Evolutionary conservation across 2,797 vertebrate species (phyloP), one percentile per base, ranked within the genome.

Genomic region (Coracias cyanogaster): DNA sequence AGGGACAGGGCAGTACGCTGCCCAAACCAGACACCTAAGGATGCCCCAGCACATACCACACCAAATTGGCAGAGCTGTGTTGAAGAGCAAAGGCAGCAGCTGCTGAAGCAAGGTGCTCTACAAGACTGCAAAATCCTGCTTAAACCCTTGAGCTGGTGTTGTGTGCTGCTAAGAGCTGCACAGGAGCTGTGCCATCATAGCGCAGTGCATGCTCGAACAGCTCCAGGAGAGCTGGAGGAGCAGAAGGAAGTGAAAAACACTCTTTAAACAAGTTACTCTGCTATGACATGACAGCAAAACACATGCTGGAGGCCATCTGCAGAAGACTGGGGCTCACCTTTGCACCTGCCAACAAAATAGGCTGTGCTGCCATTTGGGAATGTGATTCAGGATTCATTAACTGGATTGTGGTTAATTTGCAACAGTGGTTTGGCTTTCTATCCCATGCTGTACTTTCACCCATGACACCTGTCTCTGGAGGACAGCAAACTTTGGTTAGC

Each of bases 331-430:
- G 45, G 22, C 26, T 92, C 65, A 92, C 81, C 90, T 93, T 82
- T 86, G 74, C 52, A 67, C 85, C 57, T 69, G 48, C 24, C 31
- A 83, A 79, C 35, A 81, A 55, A 89, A 37, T 19, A 51, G 57
- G 52, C 31, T 85, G 29, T 37, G 43, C 55, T 89, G 64, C n/a
- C 49, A 78, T 61, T 80, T 89, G 57, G 74, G 64, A 88, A 82
- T 6, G 4, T 15, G 43, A 90, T 57, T 92, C 37, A 35, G 65
- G 82, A 91, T 71, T 90, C 82, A 93, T 93, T 95, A 95, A 92
- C 91, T 65, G 74, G 10, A 90, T 86, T 87, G 25, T 10, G 2
- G 80, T 65, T 95, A 90, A 89, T 88, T 79, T 91, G 84, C 76
- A 85, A 62, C 66, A 72, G 4, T 15, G 12, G 29, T 37, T 64